A percentile compares a stretch with the other conserved stretches of the same genome.
phyloP scores from a whole-genome alignment of 2,888 invertebrate species.

The Drosophila limbata region DNA sequence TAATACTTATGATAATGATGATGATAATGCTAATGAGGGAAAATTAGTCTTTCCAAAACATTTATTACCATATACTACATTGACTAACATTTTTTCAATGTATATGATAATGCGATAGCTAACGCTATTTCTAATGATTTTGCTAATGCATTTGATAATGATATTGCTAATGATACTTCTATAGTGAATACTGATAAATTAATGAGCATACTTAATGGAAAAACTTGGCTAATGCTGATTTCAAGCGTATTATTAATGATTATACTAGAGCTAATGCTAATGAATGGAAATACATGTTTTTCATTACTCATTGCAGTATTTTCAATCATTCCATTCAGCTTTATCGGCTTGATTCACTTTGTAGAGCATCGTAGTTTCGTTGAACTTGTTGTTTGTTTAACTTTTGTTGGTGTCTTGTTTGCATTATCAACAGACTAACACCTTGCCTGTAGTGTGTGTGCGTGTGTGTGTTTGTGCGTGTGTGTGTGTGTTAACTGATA shows the following conservation, averaged over 20 bases:
- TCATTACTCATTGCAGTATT: not conserved
- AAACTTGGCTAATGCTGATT: no score
- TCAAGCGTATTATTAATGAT: not conserved
- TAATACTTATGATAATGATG: not conserved
- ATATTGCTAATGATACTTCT: not conserved
- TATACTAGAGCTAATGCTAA: not conserved
- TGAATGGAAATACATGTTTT: not conserved
- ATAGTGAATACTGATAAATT: no score
- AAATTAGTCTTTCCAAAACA: not conserved
- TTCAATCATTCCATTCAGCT: not conserved
- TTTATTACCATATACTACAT: no score
- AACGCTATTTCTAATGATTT: not conserved
- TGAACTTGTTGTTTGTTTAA: not conserved
- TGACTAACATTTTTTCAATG: not conserved
- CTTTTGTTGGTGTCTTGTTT: constrained; percentile 66
- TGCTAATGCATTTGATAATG: not conserved
- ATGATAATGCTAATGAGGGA: not conserved
- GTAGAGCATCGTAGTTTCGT: constrained; percentile 57
- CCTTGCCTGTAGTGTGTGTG: constrained; percentile 64
- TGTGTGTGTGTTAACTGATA: constrained; percentile 59
- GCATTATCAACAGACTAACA: constrained; percentile 85
- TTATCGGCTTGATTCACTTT: not conserved
- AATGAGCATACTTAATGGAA: no score
- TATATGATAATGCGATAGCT: not conserved
- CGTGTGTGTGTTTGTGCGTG: constrained; percentile 34